Percentiles rank a stretch among this genome's conserved stretches.
These are phyloP conservation scores for Limnodromus scolopaceus DNA, from an alignment of 2,797 vertebrate genomes.

Conservation along the genomic window DNA sequence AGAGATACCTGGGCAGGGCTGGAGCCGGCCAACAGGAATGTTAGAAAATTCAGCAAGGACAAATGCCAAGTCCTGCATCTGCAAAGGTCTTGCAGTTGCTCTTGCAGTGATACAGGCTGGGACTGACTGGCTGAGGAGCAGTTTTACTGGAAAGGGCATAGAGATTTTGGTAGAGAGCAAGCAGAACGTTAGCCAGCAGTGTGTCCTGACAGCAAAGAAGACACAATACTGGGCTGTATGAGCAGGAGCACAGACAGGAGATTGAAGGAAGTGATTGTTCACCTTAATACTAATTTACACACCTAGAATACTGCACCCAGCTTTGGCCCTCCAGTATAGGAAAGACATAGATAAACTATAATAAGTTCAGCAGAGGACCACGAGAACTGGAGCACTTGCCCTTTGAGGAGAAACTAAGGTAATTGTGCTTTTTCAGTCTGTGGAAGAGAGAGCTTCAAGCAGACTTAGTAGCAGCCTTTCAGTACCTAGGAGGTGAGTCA, in stretches of 20 bases:
- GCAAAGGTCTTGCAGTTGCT: neutral
- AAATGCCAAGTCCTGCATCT: neutral
- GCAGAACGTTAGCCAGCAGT: neutral
- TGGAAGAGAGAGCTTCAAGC: neutral
- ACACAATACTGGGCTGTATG: neutral
- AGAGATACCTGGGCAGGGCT: neutral
- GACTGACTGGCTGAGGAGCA: neutral
- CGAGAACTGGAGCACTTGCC: neutral
- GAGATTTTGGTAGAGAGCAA: neutral
- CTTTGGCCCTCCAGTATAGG: neutral
- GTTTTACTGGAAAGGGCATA: neutral
- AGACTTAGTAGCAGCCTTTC: neutral
- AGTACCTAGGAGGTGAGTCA: neutral
- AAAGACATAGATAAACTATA: neutral
- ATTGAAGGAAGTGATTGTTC: neutral
- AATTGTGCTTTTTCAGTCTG: neutral
- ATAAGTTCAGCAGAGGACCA: neutral
- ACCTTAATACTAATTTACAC: neutral
- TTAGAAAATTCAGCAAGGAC: neutral
- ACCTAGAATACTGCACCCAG: neutral
- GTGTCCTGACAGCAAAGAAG: neutral
- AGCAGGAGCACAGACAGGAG: neutral
- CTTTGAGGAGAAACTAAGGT: neutral
- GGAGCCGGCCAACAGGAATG: neutral
- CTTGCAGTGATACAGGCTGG: neutral